Conservation (phyloP, 2,113 vertebrate genomes). For the Rhinichthys klamathensis region DNA sequence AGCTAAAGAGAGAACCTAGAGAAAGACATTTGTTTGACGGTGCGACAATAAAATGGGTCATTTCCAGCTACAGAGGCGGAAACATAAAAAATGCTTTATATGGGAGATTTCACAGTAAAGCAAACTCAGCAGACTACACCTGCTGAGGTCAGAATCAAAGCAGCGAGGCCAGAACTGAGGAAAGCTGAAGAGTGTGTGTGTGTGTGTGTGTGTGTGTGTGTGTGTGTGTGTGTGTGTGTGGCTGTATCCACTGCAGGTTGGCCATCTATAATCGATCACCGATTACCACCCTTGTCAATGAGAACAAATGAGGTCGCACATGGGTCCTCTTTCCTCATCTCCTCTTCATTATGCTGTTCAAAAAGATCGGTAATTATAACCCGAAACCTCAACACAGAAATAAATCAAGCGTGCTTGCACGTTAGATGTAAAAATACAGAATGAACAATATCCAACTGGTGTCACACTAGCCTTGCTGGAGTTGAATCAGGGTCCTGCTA, state of each 20-base stretch:
- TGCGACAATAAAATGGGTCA: constrained; percentile 23
- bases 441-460: not conserved
- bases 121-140: constrained; percentile 37
- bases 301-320: constrained; percentile 42
- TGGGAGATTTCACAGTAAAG: constrained; percentile 29
- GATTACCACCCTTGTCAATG: constrained; percentile 44
- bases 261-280: constrained; percentile 45
- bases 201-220: not conserved
- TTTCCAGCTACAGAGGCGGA: constrained; percentile 2
- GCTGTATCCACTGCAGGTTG: not conserved
- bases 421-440: not conserved
- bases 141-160: constrained; percentile 21
- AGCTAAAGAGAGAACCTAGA: too few relatives aligned
- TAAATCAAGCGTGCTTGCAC: constrained; percentile 31
- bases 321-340: constrained; percentile 3
- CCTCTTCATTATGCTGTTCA: constrained; percentile 18
- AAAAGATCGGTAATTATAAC: constrained; percentile 51
- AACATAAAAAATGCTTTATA: constrained; percentile 10
- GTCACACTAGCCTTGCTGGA: not conserved
- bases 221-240: constrained; percentile 1
- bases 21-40: constrained; percentile 12
- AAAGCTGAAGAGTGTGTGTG: not conserved
- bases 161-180: constrained; percentile 10
- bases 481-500: constrained; percentile 10
- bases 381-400: constrained; percentile 29